Conservation (phyloP, 2,888 invertebrate genomes). For the Brachyptera putata region DNA sequence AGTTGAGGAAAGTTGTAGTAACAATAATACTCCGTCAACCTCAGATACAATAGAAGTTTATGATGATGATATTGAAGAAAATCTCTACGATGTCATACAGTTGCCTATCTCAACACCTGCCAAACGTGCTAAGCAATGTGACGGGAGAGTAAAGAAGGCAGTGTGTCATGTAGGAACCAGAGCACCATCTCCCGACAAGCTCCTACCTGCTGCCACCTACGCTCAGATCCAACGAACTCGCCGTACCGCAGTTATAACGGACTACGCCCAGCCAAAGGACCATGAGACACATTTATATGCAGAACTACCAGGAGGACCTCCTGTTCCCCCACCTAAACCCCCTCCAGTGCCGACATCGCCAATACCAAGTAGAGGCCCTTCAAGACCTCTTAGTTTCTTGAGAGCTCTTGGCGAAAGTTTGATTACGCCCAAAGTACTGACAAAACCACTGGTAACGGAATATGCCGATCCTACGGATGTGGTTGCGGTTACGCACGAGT, state of each 20-base stretch:
- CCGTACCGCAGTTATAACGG: constrained; percentile 39
- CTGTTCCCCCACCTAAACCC: constrained; percentile 39
- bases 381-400: constrained; percentile 55
- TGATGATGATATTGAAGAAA: constrained; percentile 46
- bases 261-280: constrained; percentile 49
- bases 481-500: constrained; percentile 48
- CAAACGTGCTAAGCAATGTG: not conserved
- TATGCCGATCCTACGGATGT: constrained; percentile 55
- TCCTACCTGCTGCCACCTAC: constrained; percentile 50
- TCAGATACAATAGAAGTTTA: constrained; percentile 44
- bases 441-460: constrained; percentile 45
- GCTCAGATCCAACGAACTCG: constrained; percentile 41
- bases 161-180: constrained; percentile 51
- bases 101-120: constrained; percentile 41
- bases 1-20: constrained; percentile 61
- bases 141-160: constrained; percentile 35
- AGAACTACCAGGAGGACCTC: constrained; percentile 50
- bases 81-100: constrained; percentile 58
- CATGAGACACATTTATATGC: constrained; percentile 54
- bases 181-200: constrained; percentile 55
- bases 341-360: constrained; percentile 21
- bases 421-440: constrained; percentile 38
- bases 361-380: constrained; percentile 30
- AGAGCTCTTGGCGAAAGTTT: constrained; percentile 57
- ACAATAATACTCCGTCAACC: constrained; percentile 45